phyloP scores from a whole-genome alignment of 2,113 vertebrate genomes.

The Alouatta palliata region DNA sequence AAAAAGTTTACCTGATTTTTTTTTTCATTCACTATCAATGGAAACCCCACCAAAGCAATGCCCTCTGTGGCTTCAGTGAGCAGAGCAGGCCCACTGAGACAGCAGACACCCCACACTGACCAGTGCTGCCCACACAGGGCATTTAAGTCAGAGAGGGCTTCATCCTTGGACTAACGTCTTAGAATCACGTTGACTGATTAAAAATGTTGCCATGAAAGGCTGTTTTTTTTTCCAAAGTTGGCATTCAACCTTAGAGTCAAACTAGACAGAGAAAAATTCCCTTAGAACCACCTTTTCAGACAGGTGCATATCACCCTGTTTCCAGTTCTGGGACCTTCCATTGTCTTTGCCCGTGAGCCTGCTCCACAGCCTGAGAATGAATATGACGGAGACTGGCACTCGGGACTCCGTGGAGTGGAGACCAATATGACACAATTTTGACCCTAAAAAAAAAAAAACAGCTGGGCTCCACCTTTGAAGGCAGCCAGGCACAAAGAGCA shows the following conservation, averaged over 20 bases:
- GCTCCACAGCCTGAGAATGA: slow-evolving; percentile 42
- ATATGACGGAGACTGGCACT: slow-evolving; percentile 62
- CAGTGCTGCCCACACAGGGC: neutral
- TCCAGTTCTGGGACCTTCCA: slow-evolving; percentile 55
- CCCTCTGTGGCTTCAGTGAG: neutral
- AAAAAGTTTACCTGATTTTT: neutral
- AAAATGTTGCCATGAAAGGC: slow-evolving; percentile 38
- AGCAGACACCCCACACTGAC: rapidly evolving
- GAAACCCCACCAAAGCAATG: neutral
- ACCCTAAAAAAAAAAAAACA: slow-evolving; percentile 40
- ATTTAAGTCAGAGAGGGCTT: slow-evolving; percentile 44
- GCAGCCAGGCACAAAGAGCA: slow-evolving; percentile 75
- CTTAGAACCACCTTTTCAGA: neutral
- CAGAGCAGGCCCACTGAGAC: neutral
- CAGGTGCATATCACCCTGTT: neutral
- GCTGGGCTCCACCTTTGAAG: slow-evolving; percentile 18
- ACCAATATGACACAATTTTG: slow-evolving; percentile 64
- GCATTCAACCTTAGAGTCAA: slow-evolving; percentile 51
- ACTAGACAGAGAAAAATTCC: neutral
- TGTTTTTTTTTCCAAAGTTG: slow-evolving; percentile 50
- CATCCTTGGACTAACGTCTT: neutral
- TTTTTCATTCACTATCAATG: neutral
- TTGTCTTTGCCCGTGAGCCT: slow-evolving; percentile 78
- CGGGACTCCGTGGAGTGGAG: slow-evolving; percentile 74
- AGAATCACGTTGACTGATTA: neutral